Evolutionary conservation across 2,888 invertebrate genomes (phyloP).

Genomic region (Acrobasis suavella): DNA sequence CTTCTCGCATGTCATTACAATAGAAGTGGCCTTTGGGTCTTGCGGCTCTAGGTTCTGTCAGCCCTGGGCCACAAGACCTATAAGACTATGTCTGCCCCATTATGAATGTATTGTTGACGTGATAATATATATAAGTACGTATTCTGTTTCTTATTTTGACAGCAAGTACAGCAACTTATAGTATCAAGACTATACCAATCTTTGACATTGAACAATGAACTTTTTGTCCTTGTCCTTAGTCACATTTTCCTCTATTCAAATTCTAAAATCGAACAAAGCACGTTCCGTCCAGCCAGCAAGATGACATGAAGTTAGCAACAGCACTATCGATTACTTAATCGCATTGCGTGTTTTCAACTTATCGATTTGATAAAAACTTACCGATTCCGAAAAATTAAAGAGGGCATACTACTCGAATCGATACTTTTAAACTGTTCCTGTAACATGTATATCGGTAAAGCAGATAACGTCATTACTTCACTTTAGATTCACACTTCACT

Average conservation of each 20-base stretch:
- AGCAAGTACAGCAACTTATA: too few species aligned
- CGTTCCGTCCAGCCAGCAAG: constrained; percentile 37
- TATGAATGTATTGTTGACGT: too few species aligned
- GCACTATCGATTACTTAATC: constrained; percentile 49
- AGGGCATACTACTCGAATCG: constrained; percentile 81
- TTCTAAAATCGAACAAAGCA: constrained; percentile 18
- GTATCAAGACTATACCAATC: too few species aligned
- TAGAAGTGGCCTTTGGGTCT: too few species aligned
- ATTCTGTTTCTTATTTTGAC: too few species aligned
- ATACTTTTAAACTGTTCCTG: constrained; percentile 73
- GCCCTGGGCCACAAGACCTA: too few species aligned
- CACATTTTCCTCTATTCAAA: background rate
- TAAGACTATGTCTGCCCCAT: too few species aligned
- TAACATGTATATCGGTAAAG: constrained; percentile 73
- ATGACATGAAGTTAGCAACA: constrained; percentile 44
- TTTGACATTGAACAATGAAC: background rate
- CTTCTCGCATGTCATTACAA: too few species aligned
- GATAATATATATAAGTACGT: too few species aligned
- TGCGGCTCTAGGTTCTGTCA: too few species aligned
- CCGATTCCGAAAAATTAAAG: constrained; percentile 85
- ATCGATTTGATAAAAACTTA: constrained; percentile 59
- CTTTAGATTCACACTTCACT: constrained; percentile 65
- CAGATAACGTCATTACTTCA: constrained; percentile 81
- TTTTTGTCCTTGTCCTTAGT: background rate
- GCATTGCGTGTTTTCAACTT: constrained; percentile 44